phyloP scores from a whole-genome alignment of 2,797 vertebrate species.

The Allobates femoralis region DNA sequence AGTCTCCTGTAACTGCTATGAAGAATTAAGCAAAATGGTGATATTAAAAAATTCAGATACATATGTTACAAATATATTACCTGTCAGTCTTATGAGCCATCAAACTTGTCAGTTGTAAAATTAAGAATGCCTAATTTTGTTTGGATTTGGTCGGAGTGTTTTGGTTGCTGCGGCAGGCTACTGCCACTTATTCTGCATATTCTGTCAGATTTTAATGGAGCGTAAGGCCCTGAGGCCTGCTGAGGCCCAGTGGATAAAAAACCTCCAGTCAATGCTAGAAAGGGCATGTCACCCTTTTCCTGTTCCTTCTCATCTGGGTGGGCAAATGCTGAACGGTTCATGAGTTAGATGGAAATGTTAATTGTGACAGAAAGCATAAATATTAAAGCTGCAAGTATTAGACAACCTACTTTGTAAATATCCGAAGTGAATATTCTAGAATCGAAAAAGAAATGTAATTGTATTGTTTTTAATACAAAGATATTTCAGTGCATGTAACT shows the following conservation, averaged over 20 bases:
- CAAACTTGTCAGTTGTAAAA: constrained; percentile 41
- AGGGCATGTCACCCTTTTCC: constrained; percentile 26
- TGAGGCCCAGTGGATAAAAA: constrained; percentile 50
- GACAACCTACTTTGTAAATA: neutral
- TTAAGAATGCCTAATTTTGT: constrained; percentile 42
- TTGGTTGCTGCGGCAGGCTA: constrained; percentile 44
- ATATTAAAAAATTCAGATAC: neutral
- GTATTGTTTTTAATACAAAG: no score
- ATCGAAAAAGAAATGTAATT: neutral
- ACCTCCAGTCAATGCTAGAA: constrained; percentile 35
- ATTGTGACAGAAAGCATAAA: constrained; percentile 37
- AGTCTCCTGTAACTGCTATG: neutral
- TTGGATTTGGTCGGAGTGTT: constrained; percentile 35
- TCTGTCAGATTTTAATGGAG: constrained; percentile 52
- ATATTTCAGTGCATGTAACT: no score
- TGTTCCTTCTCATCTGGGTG: constrained; percentile 39
- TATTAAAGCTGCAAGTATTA: constrained; percentile 14
- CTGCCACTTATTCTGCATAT: constrained; percentile 22
- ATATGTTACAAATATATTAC: constrained; percentile 17
- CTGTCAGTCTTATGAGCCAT: constrained; percentile 14
- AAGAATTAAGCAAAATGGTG: no score
- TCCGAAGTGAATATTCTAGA: neutral
- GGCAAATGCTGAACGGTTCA: constrained; percentile 8
- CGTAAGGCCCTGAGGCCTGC: constrained; percentile 38
- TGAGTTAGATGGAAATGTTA: constrained; percentile 31